Base-by-base conservation (phyloP, 2,888 invertebrate species). In the Tenodera sinensis region DNA sequence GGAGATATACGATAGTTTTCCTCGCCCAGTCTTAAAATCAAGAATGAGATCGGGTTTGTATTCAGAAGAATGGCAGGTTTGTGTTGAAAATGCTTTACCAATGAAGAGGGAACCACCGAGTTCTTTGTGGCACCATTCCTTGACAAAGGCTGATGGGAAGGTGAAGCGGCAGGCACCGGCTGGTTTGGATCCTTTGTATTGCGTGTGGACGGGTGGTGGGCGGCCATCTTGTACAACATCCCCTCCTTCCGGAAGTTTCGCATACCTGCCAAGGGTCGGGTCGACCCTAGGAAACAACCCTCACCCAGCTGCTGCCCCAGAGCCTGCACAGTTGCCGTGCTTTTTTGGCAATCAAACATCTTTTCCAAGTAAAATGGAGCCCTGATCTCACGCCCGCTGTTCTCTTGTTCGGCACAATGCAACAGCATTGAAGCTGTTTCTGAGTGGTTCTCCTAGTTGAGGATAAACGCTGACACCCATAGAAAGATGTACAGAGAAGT, bases 231-330 rank as follows among this genome's bases (percentile, higher is more conserved):
- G 82, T 28, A 81, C 25, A 86, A 81, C 85, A 85, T 84, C 84
- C 25, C 9, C 47, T 34, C n/a, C 15, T 83, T 83, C 87, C 87
- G 87, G 87, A 87, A 87, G 87, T 87, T 83, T 83, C 87, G 83
- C 87, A 87, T 87, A 87, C 87, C 87, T 87, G 87, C 25, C 86
- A 86, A 71, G 54, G 54, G 54, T 71, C 54, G 54, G 54, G 54
- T 54, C 54, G 54, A 20, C 54, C 54, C 54, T 14, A 54, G 54
- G 54, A 54, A 71, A 71, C 54, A 71, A 71, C 54, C 54, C 54
- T 71, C 54, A 20, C 54, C 15, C 54, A 71, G 54, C 54, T 71
- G 54, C 54, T 20, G 25, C 20, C 54, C 54, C 4, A 54, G 54
- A 54, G 54, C 34, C 34, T 34, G 3, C 34, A 34, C 54, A 54